phyloP scores from a whole-genome alignment of 1,140 invertebrate species.

The Ceratitis capitata region DNA sequence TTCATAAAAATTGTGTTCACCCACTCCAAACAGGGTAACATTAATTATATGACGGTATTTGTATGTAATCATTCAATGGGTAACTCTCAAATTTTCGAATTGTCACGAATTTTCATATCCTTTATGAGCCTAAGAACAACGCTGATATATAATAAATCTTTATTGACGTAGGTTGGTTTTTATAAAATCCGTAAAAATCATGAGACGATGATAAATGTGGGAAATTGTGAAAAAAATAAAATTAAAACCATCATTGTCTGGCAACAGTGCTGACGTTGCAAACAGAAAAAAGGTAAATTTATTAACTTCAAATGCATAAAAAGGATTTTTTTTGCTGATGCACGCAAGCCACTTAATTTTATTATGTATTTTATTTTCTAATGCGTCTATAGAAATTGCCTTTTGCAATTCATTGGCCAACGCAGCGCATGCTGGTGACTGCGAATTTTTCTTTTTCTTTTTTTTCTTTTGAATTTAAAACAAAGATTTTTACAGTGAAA shows the following conservation, averaged over 20 bases:
- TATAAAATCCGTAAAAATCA: too few relatives aligned
- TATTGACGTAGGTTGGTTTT: neutral
- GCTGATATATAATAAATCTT: neutral
- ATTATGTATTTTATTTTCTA: neutral
- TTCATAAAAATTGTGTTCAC: too few relatives aligned
- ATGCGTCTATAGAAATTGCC: neutral
- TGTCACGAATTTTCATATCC: neutral
- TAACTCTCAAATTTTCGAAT: too few relatives aligned
- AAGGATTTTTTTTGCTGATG: neutral
- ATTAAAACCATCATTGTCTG: too few relatives aligned
- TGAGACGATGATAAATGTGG: neutral
- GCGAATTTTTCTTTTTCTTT: too few relatives aligned
- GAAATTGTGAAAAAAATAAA: neutral
- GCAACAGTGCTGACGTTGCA: neutral
- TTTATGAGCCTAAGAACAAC: neutral
- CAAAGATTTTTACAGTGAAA: too few relatives aligned
- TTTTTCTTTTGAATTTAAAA: too few relatives aligned
- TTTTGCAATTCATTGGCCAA: neutral
- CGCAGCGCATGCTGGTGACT: neutral
- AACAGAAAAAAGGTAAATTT: too few relatives aligned
- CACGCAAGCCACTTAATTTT: neutral
- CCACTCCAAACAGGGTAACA: too few relatives aligned
- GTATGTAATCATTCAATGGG: too few relatives aligned
- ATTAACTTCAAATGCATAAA: too few relatives aligned
- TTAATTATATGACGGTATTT: too few relatives aligned